Evolutionary conservation across 2,888 invertebrate genomes (phyloP).

Genomic region (Drosophila rellima): DNA sequence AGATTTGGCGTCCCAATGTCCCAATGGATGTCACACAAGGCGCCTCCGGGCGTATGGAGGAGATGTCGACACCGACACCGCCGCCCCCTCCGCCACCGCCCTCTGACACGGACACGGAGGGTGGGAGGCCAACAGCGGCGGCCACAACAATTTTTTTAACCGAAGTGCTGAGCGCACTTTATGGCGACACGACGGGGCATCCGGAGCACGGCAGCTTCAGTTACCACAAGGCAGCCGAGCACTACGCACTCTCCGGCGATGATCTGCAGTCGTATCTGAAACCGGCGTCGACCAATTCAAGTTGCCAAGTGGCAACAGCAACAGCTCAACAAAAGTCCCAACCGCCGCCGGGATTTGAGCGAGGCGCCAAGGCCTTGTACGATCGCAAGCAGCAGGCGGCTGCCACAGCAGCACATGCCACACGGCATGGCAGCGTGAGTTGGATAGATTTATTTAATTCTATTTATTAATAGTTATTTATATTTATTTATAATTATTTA

Average conservation of each 20-base stretch:
- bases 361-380: constrained; percentile 41
- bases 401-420: not conserved
- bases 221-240: constrained; percentile 82
- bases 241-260: constrained; percentile 78
- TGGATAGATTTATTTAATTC: too few species aligned
- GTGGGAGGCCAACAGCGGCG: not conserved
- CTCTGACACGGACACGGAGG: not conserved
- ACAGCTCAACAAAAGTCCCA: constrained; percentile 6
- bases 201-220: constrained; percentile 70
- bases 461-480: too few species aligned
- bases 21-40: constrained; percentile 18
- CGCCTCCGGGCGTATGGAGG: constrained; percentile 12
- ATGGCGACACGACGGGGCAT: constrained; percentile 67
- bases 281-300: not conserved
- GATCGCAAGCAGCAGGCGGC: constrained; percentile 39
- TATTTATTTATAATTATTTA: too few species aligned
- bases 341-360: constrained; percentile 54
- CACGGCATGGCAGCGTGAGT: constrained; percentile 46
- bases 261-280: constrained; percentile 34
- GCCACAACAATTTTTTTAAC: constrained; percentile 25
- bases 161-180: constrained; percentile 80
- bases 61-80: not conserved
- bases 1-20: constrained; percentile 54
- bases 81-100: not conserved
- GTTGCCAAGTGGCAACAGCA: not conserved